Conservation (phyloP, 2,888 invertebrate species). For the Hemithea aestivaria region DNA sequence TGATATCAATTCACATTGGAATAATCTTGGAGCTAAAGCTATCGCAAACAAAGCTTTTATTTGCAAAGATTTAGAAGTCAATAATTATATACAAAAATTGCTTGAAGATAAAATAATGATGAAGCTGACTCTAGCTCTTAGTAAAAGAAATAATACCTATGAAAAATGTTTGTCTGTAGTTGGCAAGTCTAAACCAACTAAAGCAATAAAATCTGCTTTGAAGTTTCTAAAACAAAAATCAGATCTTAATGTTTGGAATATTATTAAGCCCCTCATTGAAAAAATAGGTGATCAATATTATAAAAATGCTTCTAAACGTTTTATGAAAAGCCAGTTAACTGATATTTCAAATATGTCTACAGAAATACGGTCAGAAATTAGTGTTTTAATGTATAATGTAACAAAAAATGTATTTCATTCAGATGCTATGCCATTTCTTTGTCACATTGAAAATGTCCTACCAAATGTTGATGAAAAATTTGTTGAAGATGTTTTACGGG, state of each 20-base stretch:
- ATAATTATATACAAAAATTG: slow-evolving; percentile 30
- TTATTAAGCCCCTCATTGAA: slow-evolving; percentile 35
- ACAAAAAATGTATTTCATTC: slow-evolving; percentile 17
- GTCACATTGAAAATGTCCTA: slow-evolving; percentile 25
- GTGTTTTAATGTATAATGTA: slow-evolving; percentile 32
- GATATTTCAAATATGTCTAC: slow-evolving; percentile 31
- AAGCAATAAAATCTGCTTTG: slow-evolving; percentile 38
- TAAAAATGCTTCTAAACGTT: slow-evolving; percentile 2
- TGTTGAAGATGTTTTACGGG: slow-evolving; percentile 14
- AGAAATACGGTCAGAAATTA: slow-evolving; percentile 40
- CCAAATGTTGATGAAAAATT: slow-evolving; percentile 9
- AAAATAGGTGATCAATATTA: slow-evolving; percentile 25
- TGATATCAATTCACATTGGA: slow-evolving; percentile 39
- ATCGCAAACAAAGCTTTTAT: slow-evolving; percentile 40
- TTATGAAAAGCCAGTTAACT: background rate
- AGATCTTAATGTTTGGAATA: slow-evolving; percentile 40
- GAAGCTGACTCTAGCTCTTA: slow-evolving; percentile 38
- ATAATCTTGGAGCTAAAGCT: slow-evolving; percentile 42
- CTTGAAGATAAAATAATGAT: slow-evolving; percentile 37
- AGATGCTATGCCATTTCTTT: slow-evolving; percentile 26
- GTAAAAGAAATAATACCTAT: slow-evolving; percentile 30
- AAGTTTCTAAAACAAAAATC: slow-evolving; percentile 28
- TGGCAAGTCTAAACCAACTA: slow-evolving; percentile 33
- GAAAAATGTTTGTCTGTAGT: slow-evolving; percentile 29
- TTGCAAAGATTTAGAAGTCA: slow-evolving; percentile 33